phyloP scores from a whole-genome alignment of 2,797 vertebrate genomes.

The Uromys caudimaculatus region DNA sequence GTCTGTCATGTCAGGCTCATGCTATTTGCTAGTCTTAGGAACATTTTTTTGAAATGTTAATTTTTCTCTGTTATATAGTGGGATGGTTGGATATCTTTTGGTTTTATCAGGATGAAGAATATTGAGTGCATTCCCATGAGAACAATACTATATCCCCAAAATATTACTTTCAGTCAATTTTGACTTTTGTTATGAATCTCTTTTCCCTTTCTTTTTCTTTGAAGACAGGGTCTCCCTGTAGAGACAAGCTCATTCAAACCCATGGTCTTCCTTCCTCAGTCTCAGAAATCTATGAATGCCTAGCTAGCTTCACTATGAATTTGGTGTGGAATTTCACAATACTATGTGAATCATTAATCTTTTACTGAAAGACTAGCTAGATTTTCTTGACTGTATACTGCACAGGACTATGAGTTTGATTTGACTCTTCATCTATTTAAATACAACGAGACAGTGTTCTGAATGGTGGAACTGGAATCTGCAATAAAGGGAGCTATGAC shows the following conservation, averaged over 20 bases:
- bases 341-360: not conserved
- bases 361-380: not conserved
- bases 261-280: not conserved
- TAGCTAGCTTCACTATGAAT: not conserved
- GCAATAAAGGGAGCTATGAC: not conserved
- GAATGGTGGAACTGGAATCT: not conserved
- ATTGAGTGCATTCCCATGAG: not conserved
- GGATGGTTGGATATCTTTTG: slow-evolving; percentile 47
- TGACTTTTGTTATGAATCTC: not conserved
- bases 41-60: not conserved
- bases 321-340: not conserved
- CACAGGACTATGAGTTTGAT: not conserved
- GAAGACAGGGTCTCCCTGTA: not conserved
- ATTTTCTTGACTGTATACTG: not conserved
- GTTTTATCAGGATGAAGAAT: slow-evolving; percentile 45
- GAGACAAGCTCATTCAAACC: not conserved
- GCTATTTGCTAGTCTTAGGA: not conserved
- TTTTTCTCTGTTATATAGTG: slow-evolving; percentile 28
- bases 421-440: not conserved
- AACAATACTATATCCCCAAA: not conserved
- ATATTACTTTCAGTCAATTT: not conserved
- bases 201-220: not conserved
- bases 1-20: not conserved
- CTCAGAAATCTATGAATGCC: not conserved
- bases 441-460: slow-evolving; percentile 2